phyloP scores from a whole-genome alignment of 2,797 vertebrate genomes.

The Megaceryle alcyon region DNA sequence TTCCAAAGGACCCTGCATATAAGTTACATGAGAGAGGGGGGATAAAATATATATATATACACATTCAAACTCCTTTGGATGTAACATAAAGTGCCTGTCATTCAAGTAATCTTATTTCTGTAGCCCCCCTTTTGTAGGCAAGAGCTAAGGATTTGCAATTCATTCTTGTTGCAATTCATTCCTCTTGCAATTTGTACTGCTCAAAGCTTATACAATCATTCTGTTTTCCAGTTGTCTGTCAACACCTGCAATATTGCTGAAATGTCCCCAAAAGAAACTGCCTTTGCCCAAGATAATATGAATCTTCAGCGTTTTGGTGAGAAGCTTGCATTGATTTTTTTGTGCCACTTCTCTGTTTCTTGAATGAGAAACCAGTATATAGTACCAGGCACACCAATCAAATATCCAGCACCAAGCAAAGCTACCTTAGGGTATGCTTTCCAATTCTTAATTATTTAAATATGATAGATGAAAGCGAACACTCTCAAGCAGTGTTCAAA shows the following conservation, averaged over 20 bases:
- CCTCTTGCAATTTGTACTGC: not conserved
- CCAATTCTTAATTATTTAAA: not conserved
- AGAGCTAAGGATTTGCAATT: slow-evolving; percentile 43
- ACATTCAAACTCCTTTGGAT: not conserved
- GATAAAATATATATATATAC: not conserved
- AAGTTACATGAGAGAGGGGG: not conserved
- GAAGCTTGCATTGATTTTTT: slow-evolving; percentile 32
- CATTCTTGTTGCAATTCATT: slow-evolving; percentile 41
- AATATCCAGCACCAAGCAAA: not conserved
- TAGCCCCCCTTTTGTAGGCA: not conserved
- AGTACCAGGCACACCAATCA: not conserved
- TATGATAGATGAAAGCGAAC: not conserved
- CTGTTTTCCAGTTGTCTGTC: slow-evolving; percentile 26
- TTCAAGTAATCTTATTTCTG: not conserved
- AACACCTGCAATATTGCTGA: not conserved
- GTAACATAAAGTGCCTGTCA: not conserved
- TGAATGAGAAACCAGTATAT: not conserved
- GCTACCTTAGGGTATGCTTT: not conserved
- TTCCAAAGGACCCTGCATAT: not conserved
- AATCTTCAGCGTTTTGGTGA: not conserved
- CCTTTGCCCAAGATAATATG: not conserved
- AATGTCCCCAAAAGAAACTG: slow-evolving; percentile 1
- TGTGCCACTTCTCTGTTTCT: not conserved
- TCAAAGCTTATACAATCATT: not conserved
- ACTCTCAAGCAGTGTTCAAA: not conserved